phyloP scores from a whole-genome alignment of 2,797 vertebrate species.

The Galagoides demidoff region DNA sequence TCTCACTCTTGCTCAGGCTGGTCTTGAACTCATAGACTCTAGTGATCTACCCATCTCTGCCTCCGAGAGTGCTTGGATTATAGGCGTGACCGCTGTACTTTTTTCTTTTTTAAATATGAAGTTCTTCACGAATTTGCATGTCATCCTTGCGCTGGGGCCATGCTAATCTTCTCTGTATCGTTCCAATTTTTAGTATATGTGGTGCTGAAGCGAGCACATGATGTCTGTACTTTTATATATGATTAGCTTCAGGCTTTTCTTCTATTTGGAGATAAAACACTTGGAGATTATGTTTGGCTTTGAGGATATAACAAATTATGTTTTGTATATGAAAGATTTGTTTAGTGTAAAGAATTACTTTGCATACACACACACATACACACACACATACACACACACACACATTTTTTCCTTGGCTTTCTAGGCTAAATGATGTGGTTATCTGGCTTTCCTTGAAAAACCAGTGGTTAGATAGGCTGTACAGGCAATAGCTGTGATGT shows the following conservation, averaged over 20 bases:
- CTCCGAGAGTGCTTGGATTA: too few relatives aligned
- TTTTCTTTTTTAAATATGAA: too few relatives aligned
- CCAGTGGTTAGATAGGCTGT: not conserved
- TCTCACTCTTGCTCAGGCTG: too few relatives aligned
- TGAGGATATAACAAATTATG: not conserved
- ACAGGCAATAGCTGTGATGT: not conserved
- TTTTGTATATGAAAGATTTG: not conserved
- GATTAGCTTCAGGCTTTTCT: not conserved
- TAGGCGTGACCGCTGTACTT: too few relatives aligned
- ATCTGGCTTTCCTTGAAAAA: not conserved
- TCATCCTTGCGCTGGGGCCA: too few relatives aligned
- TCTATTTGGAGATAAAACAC: not conserved
- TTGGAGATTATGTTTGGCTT: not conserved
- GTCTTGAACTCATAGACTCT: too few relatives aligned
- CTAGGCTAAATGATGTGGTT: not conserved
- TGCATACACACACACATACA: not conserved
- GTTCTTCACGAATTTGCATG: too few relatives aligned
- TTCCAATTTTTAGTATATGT: too few relatives aligned
- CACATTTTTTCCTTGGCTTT: not conserved
- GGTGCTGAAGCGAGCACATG: too few relatives aligned
- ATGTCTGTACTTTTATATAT: not conserved
- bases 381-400: not conserved
- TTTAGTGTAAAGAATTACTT: not conserved
- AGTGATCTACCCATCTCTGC: too few relatives aligned
- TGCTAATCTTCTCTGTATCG: too few relatives aligned